phyloP scores from a whole-genome alignment of 2,797 vertebrate genomes.

The Pipistrellus nathusii region DNA sequence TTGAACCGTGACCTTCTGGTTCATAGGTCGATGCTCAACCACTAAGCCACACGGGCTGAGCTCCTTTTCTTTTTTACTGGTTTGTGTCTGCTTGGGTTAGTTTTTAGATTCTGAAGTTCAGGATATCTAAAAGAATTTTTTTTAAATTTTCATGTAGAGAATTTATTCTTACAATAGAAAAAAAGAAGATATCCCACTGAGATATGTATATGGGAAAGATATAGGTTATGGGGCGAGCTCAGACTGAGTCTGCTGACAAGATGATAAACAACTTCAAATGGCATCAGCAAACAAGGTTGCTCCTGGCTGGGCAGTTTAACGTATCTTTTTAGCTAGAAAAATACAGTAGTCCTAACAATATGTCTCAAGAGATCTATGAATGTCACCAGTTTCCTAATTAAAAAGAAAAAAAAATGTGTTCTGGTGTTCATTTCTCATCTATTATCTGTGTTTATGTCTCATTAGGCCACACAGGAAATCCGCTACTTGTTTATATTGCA shows the following conservation, averaged over 20 bases:
- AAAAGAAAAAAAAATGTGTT: not conserved
- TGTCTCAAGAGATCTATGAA: conserved; percentile 14
- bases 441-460: conserved; percentile 73
- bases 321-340: conserved; percentile 42
- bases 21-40: no score
- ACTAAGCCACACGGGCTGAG: no score
- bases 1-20: no score
- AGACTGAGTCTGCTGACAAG: not conserved
- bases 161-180: not conserved
- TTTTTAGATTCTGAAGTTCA: not conserved
- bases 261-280: not conserved
- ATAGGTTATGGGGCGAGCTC: not conserved
- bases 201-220: not conserved
- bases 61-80: not conserved
- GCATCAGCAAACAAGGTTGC: not conserved
- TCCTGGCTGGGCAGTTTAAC: not conserved
- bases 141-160: not conserved
- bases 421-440: conserved; percentile 67
- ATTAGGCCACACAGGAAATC: conserved; percentile 73
- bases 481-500: conserved; percentile 66
- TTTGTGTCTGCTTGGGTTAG: not conserved
- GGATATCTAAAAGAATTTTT: not conserved
- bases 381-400: conserved; percentile 46
- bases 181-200: not conserved
- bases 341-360: not conserved